A percentile compares a stretch with the other conserved stretches of the same genome.
phyloP scores from a whole-genome alignment of 2,797 vertebrate species.

The Lithobates sylvaticus region DNA sequence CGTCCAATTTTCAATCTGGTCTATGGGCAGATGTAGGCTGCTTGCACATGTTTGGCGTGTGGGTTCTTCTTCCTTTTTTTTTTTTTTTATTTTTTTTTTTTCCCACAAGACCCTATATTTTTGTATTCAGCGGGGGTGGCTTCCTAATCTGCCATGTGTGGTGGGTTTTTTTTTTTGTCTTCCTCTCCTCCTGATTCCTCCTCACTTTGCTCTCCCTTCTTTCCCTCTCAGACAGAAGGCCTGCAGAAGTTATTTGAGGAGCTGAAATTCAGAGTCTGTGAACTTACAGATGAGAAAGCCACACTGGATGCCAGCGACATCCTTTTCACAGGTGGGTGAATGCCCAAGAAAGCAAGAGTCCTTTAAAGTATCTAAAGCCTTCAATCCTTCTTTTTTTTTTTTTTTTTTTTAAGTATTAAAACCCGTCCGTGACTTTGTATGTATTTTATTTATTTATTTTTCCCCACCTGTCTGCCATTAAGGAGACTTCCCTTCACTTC shows the following conservation, averaged over 20 bases:
- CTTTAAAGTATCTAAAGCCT: too few relatives aligned
- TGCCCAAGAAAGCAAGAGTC: too few relatives aligned
- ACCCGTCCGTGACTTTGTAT: too few relatives aligned
- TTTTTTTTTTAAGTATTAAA: too few relatives aligned
- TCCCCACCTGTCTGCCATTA: too few relatives aligned
- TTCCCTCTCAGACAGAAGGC: slow-evolving; percentile 78
- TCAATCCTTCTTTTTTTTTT: too few relatives aligned
- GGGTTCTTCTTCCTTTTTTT: too few relatives aligned
- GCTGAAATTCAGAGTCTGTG: slow-evolving; percentile 84
- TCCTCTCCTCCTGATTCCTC: slow-evolving; percentile 3
- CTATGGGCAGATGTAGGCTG: too few relatives aligned
- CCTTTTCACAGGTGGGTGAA: slow-evolving; percentile 83
- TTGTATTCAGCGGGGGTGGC: not conserved
- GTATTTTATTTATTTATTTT: too few relatives aligned
- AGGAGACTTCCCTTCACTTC: too few relatives aligned
- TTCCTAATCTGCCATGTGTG: slow-evolving; percentile 49
- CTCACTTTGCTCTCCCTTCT: not conserved
- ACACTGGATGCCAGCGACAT: slow-evolving; percentile 91
- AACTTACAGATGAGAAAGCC: slow-evolving; percentile 83
- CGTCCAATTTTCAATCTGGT: too few relatives aligned
- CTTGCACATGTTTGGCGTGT: too few relatives aligned
- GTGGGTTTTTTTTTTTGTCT: slow-evolving; percentile 27
- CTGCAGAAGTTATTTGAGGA: slow-evolving; percentile 85
- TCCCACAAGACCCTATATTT: not conserved
- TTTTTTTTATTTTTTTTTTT: not conserved